phyloP scores from a whole-genome alignment of 2,113 vertebrate species.

The Sylvietta virens region DNA sequence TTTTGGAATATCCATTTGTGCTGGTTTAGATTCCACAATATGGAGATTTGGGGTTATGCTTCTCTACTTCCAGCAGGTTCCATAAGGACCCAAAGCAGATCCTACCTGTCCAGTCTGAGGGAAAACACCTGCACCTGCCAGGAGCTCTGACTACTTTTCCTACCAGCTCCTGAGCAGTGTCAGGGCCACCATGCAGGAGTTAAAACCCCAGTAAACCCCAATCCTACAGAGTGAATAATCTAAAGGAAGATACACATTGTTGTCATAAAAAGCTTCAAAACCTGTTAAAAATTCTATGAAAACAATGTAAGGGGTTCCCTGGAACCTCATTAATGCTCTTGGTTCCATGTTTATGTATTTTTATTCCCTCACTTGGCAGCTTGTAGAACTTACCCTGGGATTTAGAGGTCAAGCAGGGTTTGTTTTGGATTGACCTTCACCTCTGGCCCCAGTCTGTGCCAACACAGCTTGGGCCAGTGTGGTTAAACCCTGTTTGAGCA shows the following conservation, averaged over 20 bases:
- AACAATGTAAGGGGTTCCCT: neutral
- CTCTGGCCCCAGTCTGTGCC: neutral
- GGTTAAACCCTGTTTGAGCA: neutral
- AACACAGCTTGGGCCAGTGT: accelerated
- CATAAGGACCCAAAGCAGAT: neutral
- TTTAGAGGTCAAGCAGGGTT: neutral
- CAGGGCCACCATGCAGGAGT: neutral
- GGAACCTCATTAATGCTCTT: neutral
- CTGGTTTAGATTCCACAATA: neutral
- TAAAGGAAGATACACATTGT: neutral
- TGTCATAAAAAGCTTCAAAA: neutral
- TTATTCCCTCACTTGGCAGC: neutral
- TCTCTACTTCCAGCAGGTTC: neutral
- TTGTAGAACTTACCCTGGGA: neutral
- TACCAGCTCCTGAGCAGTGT: neutral
- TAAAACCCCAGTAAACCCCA: neutral
- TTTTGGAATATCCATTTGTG: neutral
- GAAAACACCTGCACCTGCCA: neutral
- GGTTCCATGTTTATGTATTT: neutral
- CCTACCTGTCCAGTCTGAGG: neutral
- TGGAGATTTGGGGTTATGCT: neutral
- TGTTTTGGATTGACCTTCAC: neutral
- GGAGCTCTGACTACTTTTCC: neutral
- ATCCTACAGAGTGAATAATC: neutral
- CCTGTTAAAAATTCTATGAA: neutral